Percentiles rank a stretch among this genome's conserved stretches.
These are phyloP conservation scores for Leptopilina syphax DNA, from an alignment of 2,888 invertebrate genomes.

Conservation along the genomic window DNA sequence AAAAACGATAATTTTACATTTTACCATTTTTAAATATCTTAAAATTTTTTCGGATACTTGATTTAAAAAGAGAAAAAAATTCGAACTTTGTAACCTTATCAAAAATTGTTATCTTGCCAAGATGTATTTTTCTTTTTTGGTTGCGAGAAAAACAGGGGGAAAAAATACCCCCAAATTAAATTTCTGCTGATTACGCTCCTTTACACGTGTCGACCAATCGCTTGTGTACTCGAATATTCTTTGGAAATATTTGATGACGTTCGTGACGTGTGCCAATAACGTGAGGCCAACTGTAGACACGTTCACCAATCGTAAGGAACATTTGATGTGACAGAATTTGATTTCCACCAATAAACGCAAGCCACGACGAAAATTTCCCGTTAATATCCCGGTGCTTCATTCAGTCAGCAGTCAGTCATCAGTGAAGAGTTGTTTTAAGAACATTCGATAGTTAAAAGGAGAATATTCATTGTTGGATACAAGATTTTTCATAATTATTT, in stretches of 20 bases:
- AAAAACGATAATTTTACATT: too few relatives aligned
- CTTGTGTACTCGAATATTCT: conserved; percentile 63
- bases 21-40: too few relatives aligned
- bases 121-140: too few relatives aligned
- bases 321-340: conserved; percentile 69
- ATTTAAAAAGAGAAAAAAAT: not conserved
- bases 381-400: conserved; percentile 71
- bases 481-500: conserved; percentile 31
- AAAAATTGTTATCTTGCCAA: too few relatives aligned
- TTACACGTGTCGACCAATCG: conserved; percentile 54
- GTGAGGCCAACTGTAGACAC: conserved; percentile 79
- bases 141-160: not conserved
- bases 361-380: conserved; percentile 80
- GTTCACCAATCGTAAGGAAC: conserved; percentile 78
- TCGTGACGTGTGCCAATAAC: conserved; percentile 84
- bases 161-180: not conserved
- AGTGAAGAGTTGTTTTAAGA: conserved; percentile 57
- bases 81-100: not conserved
- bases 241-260: conserved; percentile 48
- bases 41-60: too few relatives aligned
- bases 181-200: conserved; percentile 39
- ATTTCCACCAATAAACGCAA: conserved; percentile 79
- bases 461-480: conserved; percentile 38
- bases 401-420: conserved; percentile 69
- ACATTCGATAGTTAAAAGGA: conserved; percentile 38